Evolutionary conservation across 2,888 invertebrate species (phyloP).

Genomic region (Amiota mariae): DNA sequence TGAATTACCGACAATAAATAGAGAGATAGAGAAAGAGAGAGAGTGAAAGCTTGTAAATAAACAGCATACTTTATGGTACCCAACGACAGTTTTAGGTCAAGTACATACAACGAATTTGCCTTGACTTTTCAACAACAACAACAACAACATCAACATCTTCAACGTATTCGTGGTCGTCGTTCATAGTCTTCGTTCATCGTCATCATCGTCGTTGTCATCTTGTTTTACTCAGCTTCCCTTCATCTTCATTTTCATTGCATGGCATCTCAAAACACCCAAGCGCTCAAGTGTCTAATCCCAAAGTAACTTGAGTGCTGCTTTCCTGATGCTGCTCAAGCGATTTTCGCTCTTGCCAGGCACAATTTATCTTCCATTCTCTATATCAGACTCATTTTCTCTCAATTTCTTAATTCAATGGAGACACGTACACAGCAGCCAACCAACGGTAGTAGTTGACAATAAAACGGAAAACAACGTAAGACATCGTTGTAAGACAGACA

Average conservation of each 20-base stretch:
- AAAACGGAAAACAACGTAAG: neutral
- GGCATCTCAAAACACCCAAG: neutral
- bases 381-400: neutral
- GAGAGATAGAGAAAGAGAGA: neutral
- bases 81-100: slow-evolving; percentile 14
- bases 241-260: neutral
- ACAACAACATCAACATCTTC: neutral
- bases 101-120: neutral
- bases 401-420: neutral
- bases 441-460: neutral
- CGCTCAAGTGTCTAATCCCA: slow-evolving; percentile 17
- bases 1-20: neutral
- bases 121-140: neutral
- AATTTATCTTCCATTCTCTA: slow-evolving; percentile 19
- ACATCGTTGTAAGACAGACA: no score
- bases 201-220: neutral
- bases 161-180: neutral
- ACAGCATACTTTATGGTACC: neutral
- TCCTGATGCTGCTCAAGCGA: neutral
- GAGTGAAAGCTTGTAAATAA: slow-evolving; percentile 14
- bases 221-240: neutral
- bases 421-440: slow-evolving; percentile 1
- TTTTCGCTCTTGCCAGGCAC: neutral
- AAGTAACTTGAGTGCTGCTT: slow-evolving; percentile 24
- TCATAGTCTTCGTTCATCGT: neutral